Conservation (phyloP, 2,888 invertebrate genomes). For the Heliconius hortense region DNA sequence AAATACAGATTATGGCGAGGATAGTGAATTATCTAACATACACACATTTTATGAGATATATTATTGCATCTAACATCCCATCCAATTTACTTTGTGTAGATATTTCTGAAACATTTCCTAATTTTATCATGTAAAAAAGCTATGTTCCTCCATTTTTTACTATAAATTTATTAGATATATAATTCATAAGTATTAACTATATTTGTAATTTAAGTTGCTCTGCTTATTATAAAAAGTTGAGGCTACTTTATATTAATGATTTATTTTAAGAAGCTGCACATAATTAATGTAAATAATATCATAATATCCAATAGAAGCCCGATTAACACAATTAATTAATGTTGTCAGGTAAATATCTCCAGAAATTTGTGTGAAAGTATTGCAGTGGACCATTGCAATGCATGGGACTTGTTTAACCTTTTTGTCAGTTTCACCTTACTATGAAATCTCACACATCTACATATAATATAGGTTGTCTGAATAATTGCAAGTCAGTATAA, state of each 20-base stretch:
- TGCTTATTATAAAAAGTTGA: neutral
- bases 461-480: neutral
- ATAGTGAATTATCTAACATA: conserved; percentile 3
- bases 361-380: too few relatives aligned
- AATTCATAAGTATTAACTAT: too few relatives aligned
- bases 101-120: neutral
- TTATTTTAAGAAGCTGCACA: conserved; percentile 7
- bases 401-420: too few relatives aligned
- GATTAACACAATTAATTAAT: too few relatives aligned
- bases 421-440: neutral
- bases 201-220: too few relatives aligned
- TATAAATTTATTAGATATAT: too few relatives aligned
- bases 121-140: conserved; percentile 4
- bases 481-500: neutral
- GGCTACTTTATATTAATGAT: neutral
- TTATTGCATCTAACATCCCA: conserved; percentile 4
- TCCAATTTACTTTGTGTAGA: neutral
- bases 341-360: too few relatives aligned
- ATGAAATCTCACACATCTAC: neutral
- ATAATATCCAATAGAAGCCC: neutral
- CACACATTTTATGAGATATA: neutral
- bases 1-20: conserved; percentile 10
- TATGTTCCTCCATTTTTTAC: conserved; percentile 1
- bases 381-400: too few relatives aligned
- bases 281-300: too few relatives aligned